Evolutionary conservation across 2,797 vertebrate genomes (phyloP), one percentile per base, ranked within the genome.

Genomic region (Danio kyathit): DNA sequence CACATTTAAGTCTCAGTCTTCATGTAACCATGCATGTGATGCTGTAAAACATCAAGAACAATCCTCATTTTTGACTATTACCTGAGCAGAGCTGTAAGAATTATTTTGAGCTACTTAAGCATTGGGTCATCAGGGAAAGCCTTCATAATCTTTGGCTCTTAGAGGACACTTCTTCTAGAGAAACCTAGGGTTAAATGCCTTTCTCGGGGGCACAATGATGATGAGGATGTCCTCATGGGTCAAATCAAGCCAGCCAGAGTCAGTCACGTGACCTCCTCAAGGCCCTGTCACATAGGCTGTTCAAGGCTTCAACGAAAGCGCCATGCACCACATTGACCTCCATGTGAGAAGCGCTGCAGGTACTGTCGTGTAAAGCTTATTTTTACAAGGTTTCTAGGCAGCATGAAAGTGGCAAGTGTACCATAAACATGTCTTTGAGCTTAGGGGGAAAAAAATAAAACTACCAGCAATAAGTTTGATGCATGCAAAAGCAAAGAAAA

Each of bases 201-300:
- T 65, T 52, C 74, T 65, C 48, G 9, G 46, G 54, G 54, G 54
- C 8, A 60, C 49, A 54, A 19, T 40, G 43, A 49, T 48, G 43
- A 60, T 40, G 19, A 49, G 52, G 44, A 75, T 19, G 48, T 38
- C 48, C 38, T 76, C 17, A 76, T 44, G 16, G 74, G 9, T 44
- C 51, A 56, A 29, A 57, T 57, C 40, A 44, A 72, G 14, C 40
- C 71, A 72, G 14, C 40, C 71, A 5, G 29, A 56, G 19, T 43
- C 17, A 46, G 6, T 60, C 71, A 38, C 8, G 44, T 74, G 71
- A 60, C 71, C 71, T 74, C 43, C 43, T 74, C 46, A 74, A 74
- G 41, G 19, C 12, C 71, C 56, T 59, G 71, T 48, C 71, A 74
- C 43, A 48, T 60, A 13, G 41, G 52, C 12, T 0, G 5, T 60